Percentiles rank a stretch among this genome's conserved stretches.
phyloP scores from a whole-genome alignment of 1,140 invertebrate genomes.

The Conopomorpha cramerella region DNA sequence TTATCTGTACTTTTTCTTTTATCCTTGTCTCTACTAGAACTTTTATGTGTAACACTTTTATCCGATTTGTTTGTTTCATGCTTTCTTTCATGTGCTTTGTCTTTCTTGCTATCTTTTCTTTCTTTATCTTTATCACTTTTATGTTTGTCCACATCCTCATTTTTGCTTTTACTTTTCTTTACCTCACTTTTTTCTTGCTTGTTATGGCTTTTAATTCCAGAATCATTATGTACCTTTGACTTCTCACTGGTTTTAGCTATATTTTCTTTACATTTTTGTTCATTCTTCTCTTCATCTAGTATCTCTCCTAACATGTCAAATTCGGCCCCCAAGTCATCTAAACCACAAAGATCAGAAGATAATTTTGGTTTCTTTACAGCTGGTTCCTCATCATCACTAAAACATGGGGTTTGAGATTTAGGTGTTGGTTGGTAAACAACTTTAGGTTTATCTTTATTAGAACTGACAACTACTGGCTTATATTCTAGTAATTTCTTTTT shows the following conservation, averaged over 20 bases:
- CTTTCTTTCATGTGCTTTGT: neutral
- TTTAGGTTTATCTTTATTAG: slow-evolving; percentile 17
- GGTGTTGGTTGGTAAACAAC: slow-evolving; percentile 49
- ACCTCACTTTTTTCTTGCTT: slow-evolving; percentile 9
- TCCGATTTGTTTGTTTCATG: neutral
- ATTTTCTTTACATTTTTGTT: slow-evolving; percentile 26
- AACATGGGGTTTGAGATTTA: slow-evolving; percentile 38
- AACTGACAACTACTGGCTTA: slow-evolving; percentile 31
- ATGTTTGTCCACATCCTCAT: slow-evolving; percentile 9
- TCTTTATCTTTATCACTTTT: slow-evolving; percentile 9
- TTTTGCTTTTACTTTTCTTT: slow-evolving; percentile 11
- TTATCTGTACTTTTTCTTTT: slow-evolving; percentile 10
- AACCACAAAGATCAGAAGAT: slow-evolving; percentile 38
- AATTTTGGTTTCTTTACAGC: slow-evolving; percentile 41
- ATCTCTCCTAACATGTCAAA: slow-evolving; percentile 58
- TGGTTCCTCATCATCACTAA: slow-evolving; percentile 57
- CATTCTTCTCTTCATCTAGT: slow-evolving; percentile 55
- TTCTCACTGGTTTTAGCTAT: neutral
- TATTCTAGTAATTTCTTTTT: slow-evolving; percentile 50
- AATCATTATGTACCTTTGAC: neutral
- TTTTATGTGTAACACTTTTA: slow-evolving; percentile 14
- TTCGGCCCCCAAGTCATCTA: slow-evolving; percentile 51
- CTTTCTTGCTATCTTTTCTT: slow-evolving; percentile 1
- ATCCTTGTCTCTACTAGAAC: slow-evolving; percentile 19
- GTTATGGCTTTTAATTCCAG: neutral